Conservation (phyloP, 2,797 vertebrate genomes). For the Melanotaenia trifasciata region DNA sequence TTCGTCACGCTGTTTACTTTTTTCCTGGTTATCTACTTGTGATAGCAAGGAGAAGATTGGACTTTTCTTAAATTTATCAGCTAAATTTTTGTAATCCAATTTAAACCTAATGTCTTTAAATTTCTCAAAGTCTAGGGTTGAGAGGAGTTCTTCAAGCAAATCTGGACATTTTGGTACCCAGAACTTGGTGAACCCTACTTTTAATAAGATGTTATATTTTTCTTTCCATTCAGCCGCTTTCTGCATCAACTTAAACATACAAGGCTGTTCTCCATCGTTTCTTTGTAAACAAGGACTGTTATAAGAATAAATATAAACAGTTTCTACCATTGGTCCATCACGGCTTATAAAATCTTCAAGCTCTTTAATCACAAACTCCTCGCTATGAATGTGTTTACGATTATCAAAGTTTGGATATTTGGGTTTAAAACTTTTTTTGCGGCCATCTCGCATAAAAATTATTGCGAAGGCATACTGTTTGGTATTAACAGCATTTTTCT, state of each 20-base stretch:
- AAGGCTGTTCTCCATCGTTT: rapidly evolving
- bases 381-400: neutral
- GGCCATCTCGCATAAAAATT: too few relatives aligned
- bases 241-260: neutral
- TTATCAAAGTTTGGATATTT: too few relatives aligned
- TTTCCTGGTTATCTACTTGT: neutral
- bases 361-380: neutral
- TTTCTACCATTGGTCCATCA: neutral
- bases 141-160: rapidly evolving
- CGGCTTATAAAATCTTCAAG: neutral
- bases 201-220: neutral
- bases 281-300: neutral
- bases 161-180: neutral
- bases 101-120: neutral
- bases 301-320: neutral
- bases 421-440: rapidly evolving
- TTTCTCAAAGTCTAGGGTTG: neutral
- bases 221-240: neutral
- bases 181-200: neutral
- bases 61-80: neutral
- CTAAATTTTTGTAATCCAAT: neutral
- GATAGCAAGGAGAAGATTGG: neutral
- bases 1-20: rapidly evolving
- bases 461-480: too few relatives aligned
- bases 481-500: too few relatives aligned